Evolutionary conservation across 2,888 invertebrate species (phyloP).

Genomic region (Mythimna impura): DNA sequence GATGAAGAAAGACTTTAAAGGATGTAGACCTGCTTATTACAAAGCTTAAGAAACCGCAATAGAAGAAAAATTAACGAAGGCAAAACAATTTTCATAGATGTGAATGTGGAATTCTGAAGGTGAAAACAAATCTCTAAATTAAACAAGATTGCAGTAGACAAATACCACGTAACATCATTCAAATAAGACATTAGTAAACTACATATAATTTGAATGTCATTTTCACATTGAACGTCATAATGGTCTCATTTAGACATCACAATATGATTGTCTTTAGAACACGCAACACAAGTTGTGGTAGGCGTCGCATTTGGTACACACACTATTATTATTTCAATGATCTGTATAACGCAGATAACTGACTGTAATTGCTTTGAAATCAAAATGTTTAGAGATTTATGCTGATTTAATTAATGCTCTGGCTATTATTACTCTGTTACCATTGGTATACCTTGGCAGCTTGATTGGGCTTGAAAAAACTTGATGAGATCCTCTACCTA

Average conservation of each 20-base stretch:
- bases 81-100: background rate
- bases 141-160: constrained; percentile 31
- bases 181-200: constrained; percentile 45
- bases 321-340: constrained; percentile 50
- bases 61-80: background rate
- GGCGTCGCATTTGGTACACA: constrained; percentile 40
- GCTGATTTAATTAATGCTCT: constrained; percentile 14
- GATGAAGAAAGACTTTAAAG: no score
- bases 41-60: background rate
- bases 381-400: constrained; percentile 8
- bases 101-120: background rate
- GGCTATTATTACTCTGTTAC: background rate
- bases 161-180: constrained; percentile 29
- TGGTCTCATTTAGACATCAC: constrained; percentile 48
- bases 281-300: constrained; percentile 42
- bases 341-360: constrained; percentile 34
- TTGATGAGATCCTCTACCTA: no score
- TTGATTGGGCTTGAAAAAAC: no score
- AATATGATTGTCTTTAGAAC: constrained; percentile 29
- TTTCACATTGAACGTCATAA: constrained; percentile 54
- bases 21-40: background rate
- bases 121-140: constrained; percentile 3
- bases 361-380: constrained; percentile 28
- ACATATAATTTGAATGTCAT: constrained; percentile 58
- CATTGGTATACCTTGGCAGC: no score